Evolutionary conservation across 2,888 invertebrate species (phyloP).

Genomic region (Nasonia oneida): DNA sequence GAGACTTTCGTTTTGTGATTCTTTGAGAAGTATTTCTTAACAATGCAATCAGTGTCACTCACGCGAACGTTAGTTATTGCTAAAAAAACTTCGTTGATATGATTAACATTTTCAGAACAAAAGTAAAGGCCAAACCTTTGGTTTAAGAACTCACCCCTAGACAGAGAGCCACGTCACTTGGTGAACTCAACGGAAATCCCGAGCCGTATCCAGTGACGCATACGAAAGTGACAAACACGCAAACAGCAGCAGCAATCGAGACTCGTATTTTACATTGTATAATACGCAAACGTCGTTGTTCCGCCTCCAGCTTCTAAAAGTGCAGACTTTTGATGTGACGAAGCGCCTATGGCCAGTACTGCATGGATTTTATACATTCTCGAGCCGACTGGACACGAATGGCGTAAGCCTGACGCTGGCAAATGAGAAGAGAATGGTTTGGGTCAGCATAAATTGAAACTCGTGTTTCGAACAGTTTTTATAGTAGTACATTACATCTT

Average conservation of each 20-base stretch:
- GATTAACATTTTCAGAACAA: background rate
- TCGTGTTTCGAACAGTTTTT: too few species aligned
- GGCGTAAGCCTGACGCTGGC: too few species aligned
- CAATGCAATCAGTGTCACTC: background rate
- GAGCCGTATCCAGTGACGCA: background rate
- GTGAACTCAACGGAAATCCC: slow-evolving; percentile 4
- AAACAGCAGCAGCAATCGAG: slow-evolving; percentile 2
- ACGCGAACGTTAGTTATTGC: background rate
- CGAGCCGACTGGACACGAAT: too few species aligned
- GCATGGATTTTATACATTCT: too few species aligned
- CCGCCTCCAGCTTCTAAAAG: too few species aligned
- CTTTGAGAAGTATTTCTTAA: background rate
- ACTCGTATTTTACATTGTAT: slow-evolving; percentile 22
- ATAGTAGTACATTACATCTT: too few species aligned
- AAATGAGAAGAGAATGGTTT: too few species aligned
- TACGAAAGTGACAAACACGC: slow-evolving; percentile 35
- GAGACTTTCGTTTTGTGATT: too few species aligned
- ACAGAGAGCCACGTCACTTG: background rate
- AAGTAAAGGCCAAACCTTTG: background rate
- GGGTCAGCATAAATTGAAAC: too few species aligned
- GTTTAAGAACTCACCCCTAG: background rate
- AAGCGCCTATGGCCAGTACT: too few species aligned
- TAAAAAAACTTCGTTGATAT: background rate
- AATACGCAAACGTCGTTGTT: too few species aligned
- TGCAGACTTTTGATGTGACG: too few species aligned